Percentiles rank a stretch among this genome's conserved stretches.
phyloP scores from a whole-genome alignment of 2,888 invertebrate genomes.

The Himalopsyche kuldschensis region DNA sequence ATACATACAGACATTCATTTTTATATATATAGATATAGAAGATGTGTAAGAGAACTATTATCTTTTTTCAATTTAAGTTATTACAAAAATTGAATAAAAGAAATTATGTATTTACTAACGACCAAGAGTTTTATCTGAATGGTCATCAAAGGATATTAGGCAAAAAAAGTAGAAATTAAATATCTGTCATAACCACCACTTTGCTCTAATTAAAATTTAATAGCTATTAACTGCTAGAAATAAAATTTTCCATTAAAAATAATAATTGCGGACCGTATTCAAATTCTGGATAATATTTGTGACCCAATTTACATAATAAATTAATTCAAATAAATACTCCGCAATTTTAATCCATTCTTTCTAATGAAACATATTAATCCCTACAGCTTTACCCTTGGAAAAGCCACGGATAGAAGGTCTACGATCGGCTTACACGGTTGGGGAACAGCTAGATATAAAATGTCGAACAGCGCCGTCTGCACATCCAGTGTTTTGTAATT shows the following conservation, averaged over 20 bases:
- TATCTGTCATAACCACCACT: not conserved
- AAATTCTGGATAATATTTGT: not conserved
- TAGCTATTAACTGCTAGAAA: not conserved
- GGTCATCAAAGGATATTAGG: too few relatives aligned
- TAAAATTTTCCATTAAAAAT: not conserved
- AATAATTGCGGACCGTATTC: not conserved
- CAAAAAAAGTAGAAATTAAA: not conserved
- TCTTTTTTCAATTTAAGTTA: too few relatives aligned
- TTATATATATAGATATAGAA: too few relatives aligned
- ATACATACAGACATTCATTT: too few relatives aligned
- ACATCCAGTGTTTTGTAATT: conserved; percentile 47
- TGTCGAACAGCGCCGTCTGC: conserved; percentile 47
- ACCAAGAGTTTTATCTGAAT: too few relatives aligned
- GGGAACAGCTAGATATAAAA: conserved; percentile 45
- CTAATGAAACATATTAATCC: conserved; percentile 5
- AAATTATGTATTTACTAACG: too few relatives aligned
- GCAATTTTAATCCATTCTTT: not conserved
- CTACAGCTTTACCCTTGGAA: conserved; percentile 44
- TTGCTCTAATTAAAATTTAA: not conserved
- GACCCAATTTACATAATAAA: not conserved
- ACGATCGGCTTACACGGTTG: conserved; percentile 43
- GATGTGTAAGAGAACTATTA: too few relatives aligned
- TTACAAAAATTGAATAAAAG: too few relatives aligned
- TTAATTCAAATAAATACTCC: not conserved
- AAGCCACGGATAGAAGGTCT: conserved; percentile 47